Conservation (phyloP, 2,888 invertebrate genomes). For the Archaeoteleia sp. region DNA sequence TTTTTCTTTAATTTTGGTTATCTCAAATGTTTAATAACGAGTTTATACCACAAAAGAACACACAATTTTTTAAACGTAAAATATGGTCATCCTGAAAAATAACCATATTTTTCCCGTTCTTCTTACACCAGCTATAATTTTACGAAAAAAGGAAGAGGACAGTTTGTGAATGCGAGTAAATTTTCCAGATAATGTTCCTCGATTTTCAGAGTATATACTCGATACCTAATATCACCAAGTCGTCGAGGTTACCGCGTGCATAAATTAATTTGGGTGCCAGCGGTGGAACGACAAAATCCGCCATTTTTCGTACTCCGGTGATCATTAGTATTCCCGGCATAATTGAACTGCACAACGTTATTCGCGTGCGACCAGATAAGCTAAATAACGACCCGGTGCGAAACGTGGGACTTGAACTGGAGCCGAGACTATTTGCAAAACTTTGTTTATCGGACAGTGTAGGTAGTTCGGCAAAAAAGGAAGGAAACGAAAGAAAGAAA, state of each 20-base stretch:
- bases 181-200: no score
- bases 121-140: no score
- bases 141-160: no score
- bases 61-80: no score
- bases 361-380: constrained; percentile 56
- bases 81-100: no score
- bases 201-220: no score
- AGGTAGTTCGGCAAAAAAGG: constrained; percentile 20
- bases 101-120: no score
- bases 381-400: constrained; percentile 52
- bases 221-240: neutral
- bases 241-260: constrained; percentile 1
- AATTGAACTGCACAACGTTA: constrained; percentile 56
- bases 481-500: constrained; percentile 31
- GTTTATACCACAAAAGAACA: no score
- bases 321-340: constrained; percentile 57
- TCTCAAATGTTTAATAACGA: no score
- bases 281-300: constrained; percentile 6
- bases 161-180: no score
- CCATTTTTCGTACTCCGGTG: constrained; percentile 16
- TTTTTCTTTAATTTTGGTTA: no score
- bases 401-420: constrained; percentile 22
- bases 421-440: constrained; percentile 34
- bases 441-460: constrained; percentile 48
- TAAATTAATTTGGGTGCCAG: constrained; percentile 21